Percentiles rank a stretch among this genome's conserved stretches.
Evolutionary conservation across 1,140 invertebrate genomes (phyloP).

Genomic region (Habropoda laboriosa): DNA sequence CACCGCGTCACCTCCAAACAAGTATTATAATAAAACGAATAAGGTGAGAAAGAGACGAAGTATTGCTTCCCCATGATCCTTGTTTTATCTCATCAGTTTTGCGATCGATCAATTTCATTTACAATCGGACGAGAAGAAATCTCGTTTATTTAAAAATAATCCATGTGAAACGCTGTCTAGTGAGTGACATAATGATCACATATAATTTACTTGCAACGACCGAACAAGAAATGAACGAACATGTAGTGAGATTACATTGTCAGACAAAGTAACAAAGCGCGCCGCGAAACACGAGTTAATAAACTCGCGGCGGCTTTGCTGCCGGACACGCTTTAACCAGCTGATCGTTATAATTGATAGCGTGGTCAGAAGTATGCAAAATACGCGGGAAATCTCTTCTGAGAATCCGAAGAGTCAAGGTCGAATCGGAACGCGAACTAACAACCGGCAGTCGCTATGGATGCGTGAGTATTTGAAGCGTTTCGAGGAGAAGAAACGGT

Average conservation of each 20-base stretch:
- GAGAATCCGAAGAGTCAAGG: slow-evolving; percentile 17
- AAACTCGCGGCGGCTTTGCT: slow-evolving; percentile 42
- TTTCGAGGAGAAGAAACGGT: neutral
- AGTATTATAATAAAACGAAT: too few species aligned
- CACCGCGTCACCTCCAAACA: too few species aligned
- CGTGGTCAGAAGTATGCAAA: slow-evolving; percentile 52
- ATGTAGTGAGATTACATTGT: slow-evolving; percentile 58
- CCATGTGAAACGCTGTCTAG: slow-evolving; percentile 34
- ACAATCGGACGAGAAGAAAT: neutral
- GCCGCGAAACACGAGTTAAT: slow-evolving; percentile 54
- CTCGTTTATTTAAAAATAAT: neutral
- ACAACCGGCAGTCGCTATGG: slow-evolving; percentile 24
- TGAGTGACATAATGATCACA: slow-evolving; percentile 49
- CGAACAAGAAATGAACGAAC: slow-evolving; percentile 38
- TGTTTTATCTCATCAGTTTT: too few species aligned
- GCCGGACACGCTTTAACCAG: slow-evolving; percentile 30
- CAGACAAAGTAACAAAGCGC: slow-evolving; percentile 53
- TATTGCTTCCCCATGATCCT: too few species aligned
- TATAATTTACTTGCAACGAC: slow-evolving; percentile 53
- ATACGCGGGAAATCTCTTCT: slow-evolving; percentile 52
- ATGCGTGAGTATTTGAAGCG: neutral
- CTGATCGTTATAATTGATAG: slow-evolving; percentile 54
- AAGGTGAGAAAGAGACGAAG: too few species aligned
- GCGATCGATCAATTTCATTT: too few species aligned
- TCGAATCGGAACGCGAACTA: slow-evolving; percentile 20